Conservation (phyloP, 2,888 invertebrate species). For the Harmothoe impar region DNA sequence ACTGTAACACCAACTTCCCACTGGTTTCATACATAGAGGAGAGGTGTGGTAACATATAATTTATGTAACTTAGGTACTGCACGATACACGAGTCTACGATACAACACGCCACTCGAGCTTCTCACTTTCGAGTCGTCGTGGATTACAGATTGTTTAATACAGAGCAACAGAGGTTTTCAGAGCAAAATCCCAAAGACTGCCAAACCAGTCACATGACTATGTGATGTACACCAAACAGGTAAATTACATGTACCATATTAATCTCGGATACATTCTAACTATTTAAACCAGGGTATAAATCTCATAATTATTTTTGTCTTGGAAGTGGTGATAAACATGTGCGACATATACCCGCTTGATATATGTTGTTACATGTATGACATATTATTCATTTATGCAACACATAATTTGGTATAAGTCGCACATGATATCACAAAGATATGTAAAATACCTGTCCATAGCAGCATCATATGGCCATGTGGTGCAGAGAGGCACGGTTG, state of each 20-base stretch:
- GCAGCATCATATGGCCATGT: neutral
- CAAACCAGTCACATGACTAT: too few species aligned
- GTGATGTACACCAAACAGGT: too few species aligned
- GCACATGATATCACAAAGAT: neutral
- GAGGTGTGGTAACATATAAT: neutral
- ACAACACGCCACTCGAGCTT: neutral
- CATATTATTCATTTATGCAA: neutral
- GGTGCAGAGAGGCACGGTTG: neutral
- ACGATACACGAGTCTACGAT: neutral
- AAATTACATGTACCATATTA: too few species aligned
- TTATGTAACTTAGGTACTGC: conserved; percentile 21
- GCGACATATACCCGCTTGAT: neutral
- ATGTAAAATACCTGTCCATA: neutral
- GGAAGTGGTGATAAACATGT: neutral
- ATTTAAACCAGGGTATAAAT: too few species aligned
- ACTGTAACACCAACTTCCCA: too few species aligned
- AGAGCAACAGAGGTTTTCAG: conserved; percentile 7
- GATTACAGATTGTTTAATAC: neutral
- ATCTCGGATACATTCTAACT: too few species aligned
- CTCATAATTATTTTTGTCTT: too few species aligned
- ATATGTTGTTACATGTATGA: neutral
- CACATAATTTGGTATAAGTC: neutral
- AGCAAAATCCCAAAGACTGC: too few species aligned
- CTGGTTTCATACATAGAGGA: neutral
- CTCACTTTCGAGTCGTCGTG: neutral